Conservation (phyloP, 2,113 vertebrate genomes). For the Thymallus thymallus region DNA sequence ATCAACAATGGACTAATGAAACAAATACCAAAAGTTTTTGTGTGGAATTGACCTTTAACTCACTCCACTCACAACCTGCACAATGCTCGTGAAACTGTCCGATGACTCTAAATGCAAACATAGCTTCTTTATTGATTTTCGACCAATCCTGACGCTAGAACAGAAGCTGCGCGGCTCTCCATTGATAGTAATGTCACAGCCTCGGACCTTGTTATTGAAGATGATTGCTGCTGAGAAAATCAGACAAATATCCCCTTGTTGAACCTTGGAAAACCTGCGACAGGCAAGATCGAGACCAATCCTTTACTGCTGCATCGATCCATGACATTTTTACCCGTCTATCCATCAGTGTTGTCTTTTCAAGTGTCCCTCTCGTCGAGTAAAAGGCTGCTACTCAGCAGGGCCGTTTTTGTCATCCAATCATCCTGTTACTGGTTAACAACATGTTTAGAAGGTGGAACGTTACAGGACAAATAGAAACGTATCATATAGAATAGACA, state of each 20-base stretch:
- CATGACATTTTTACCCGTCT: neutral
- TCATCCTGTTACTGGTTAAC: too few relatives aligned
- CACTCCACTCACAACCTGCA: too few relatives aligned
- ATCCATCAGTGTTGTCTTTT: neutral
- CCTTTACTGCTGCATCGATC: neutral
- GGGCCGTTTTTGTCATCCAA: too few relatives aligned
- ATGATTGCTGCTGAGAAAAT: conserved; percentile 14
- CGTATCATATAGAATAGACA: too few relatives aligned
- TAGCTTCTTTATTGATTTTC: neutral
- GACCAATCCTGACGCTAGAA: too few relatives aligned
- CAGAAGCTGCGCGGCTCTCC: too few relatives aligned
- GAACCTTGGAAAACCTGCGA: neutral
- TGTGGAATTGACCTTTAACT: too few relatives aligned
- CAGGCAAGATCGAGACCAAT: neutral
- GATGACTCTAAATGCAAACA: neutral
- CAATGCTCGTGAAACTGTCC: neutral
- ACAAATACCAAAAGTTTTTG: too few relatives aligned
- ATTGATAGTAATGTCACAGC: neutral
- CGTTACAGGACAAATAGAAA: too few relatives aligned
- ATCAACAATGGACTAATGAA: too few relatives aligned
- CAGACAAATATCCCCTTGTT: neutral
- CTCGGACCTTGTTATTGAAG: conserved; percentile 11
- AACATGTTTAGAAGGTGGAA: too few relatives aligned
- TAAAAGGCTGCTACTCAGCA: too few relatives aligned
- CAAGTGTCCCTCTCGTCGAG: neutral